Evolutionary conservation across 2,888 invertebrate genomes (phyloP), one percentile per base, ranked within the genome.

Genomic region (Pheosia gnoma): DNA sequence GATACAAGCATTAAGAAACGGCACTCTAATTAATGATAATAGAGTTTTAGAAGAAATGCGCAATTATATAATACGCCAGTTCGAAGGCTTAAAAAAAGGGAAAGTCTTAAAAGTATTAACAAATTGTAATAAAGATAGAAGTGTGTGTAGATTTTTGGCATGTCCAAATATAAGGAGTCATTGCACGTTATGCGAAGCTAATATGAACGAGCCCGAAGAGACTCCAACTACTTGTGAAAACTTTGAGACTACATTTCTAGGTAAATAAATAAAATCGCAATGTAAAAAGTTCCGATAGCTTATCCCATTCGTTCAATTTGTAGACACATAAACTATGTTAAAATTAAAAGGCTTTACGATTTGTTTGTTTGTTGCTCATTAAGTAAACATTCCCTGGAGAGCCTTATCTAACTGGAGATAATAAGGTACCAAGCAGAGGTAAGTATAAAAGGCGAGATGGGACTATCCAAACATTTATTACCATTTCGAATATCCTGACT

Each of bases 381-480:
- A 93, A 72, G 86, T 86, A 91, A 93, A 93, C 91, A 93, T 93
- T 93, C 88, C 90, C 88, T 80, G 80, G 78, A 70, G 70, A 66
- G 70, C 71, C 82, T 92, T 93, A 93, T 93, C 93, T 90, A 74
- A 10, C 57, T 61, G 58, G 70, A 88, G 92, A 93, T 93, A 92
- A 85, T 84, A 78, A 75, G 81, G 78, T 83, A 84, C 81, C 75
- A 79, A 66, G 67, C 60, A 62, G 60, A 70, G 78, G 75, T 79
- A 65, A 72, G 78, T 87, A 89, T 93, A 91, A 85, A 90, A 79
- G 80, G 80, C 68, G 75, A 80, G 75, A 68, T 69, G 78, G 83
- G 83, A 79, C 82, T 83, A 69, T 80, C 75, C 74, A 85, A 90
- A 89, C 86, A 86, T 86, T 88, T 86, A 88, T 81, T 86, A 79